Percentiles rank a stretch among this genome's conserved stretches.
phyloP scores from a whole-genome alignment of 2,797 vertebrate genomes.

The Meda fulgida region DNA sequence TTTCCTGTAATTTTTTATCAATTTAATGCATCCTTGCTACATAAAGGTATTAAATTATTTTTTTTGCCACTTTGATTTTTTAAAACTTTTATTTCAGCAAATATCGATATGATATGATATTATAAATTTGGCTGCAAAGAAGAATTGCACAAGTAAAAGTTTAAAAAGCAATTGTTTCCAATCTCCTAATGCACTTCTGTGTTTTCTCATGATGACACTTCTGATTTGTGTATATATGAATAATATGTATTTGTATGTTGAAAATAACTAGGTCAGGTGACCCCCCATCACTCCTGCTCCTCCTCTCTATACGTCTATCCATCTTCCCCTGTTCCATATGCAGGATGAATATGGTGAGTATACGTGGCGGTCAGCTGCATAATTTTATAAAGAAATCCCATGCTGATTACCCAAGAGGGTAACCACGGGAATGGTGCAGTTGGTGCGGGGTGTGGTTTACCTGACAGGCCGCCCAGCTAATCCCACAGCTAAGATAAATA shows the following conservation, averaged over 20 bases:
- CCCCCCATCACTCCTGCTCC: conserved; percentile 49
- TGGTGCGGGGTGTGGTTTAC: conserved; percentile 52
- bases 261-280: conserved; percentile 50
- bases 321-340: conserved; percentile 52
- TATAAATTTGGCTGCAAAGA: not conserved
- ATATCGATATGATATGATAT: not conserved
- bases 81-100: not conserved
- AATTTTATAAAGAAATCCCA: conserved; percentile 77
- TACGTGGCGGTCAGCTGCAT: conserved; percentile 74
- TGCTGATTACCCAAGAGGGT: conserved; percentile 60
- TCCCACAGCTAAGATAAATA: conserved; percentile 62
- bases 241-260: conserved; percentile 27
- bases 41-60: not conserved
- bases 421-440: conserved; percentile 33
- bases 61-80: not conserved
- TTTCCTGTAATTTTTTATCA: not conserved
- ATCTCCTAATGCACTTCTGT: conserved; percentile 38
- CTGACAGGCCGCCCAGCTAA: conserved; percentile 60
- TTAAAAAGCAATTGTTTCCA: not conserved
- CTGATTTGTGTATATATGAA: conserved; percentile 42
- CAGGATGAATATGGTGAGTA: conserved; percentile 82
- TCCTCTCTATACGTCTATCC: conserved; percentile 59
- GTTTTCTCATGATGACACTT: conserved; percentile 27
- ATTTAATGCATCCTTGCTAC: not conserved
- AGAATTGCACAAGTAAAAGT: not conserved